Conservation (phyloP, 2,888 invertebrate species). For the Blera fallax region DNA sequence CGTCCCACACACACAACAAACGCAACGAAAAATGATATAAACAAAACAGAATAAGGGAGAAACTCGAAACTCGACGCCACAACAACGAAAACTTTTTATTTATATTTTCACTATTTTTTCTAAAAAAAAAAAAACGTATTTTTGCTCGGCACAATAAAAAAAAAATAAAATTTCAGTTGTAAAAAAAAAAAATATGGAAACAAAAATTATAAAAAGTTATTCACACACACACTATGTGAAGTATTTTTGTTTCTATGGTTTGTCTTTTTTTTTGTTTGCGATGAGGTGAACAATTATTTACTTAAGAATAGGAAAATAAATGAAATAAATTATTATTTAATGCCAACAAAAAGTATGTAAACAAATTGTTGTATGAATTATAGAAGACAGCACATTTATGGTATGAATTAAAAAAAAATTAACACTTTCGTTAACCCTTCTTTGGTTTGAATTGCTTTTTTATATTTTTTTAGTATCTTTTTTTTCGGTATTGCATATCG, state of each 20-base stretch:
- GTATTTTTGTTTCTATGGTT: constrained; percentile 7
- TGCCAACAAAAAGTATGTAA: constrained; percentile 14
- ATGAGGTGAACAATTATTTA: constrained; percentile 37
- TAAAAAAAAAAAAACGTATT: constrained; percentile 10
- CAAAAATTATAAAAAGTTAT: constrained; percentile 54
- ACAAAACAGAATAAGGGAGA: constrained; percentile 60
- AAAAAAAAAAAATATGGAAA: constrained; percentile 63
- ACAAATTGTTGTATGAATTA: background rate
- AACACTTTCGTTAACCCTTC: background rate
- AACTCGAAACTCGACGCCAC: constrained; percentile 60
- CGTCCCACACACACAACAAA: constrained; percentile 63
- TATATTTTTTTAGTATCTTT: background rate
- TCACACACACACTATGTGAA: constrained; percentile 33
- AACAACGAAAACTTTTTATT: constrained; percentile 45
- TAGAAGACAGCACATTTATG: background rate
- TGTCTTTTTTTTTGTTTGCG: background rate
- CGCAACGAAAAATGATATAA: constrained; percentile 61
- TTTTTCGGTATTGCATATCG: background rate
- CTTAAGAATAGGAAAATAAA: constrained; percentile 16
- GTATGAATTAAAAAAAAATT: background rate
- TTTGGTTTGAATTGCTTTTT: background rate
- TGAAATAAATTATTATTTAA: constrained; percentile 31
- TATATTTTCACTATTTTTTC: constrained; percentile 36
- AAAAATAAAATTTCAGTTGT: constrained; percentile 47
- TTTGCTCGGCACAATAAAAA: constrained; percentile 46